Base-by-base conservation (phyloP, 1,140 invertebrate species). In the Nomia melanderi region DNA sequence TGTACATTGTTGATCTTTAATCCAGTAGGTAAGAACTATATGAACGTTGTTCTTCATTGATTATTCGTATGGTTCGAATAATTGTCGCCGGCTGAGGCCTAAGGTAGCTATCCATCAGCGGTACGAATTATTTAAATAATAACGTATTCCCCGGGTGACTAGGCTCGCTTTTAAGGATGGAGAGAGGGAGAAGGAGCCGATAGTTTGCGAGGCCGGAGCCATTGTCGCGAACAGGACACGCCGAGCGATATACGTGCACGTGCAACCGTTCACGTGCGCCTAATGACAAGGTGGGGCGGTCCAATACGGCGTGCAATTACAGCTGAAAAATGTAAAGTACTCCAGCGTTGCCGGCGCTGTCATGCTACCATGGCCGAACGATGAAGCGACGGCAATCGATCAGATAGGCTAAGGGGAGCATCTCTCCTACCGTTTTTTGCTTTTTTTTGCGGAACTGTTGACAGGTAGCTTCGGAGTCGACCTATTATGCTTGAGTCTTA, bases 151-250 rank as follows among this genome's bases (percentile, higher is more conserved):
- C n/a, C n/a, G 29, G 36, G 17, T 36, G 11, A 20, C 9, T 20
- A 36, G 27, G 47, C 17, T 56, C n/a, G 20, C 44, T 36, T 29
- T 41, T 11, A 23, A 36, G 59, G 33, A 57, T 66, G 27, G 62
- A 66, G 14, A 12, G 33, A 31, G 14, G 31, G 33, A 8, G 1
- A 29, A 39, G 29, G 54, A 23, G 27, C 7, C 9, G 5, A 56
- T 47, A n/a, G 53, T 47, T 65, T 60, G 39, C 66, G 23, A 77
- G 47, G 31, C 62, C 57, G 66, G n/a, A 60, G 53, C 33, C 56
- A 29, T 53, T 89, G 90, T 89, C 89, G 87, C 85, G 80, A 90
- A 90, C 91, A 89, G 91, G 89, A 54, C 54, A 72, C 23, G 27
- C 33, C 39, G 5, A n/a, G 14, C 64, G 44, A 62, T 62, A 60